Evolutionary conservation across 1,140 invertebrate species (phyloP), one percentile per base, ranked within the genome.

Genomic region (Holcopasites calliopsidis): DNA sequence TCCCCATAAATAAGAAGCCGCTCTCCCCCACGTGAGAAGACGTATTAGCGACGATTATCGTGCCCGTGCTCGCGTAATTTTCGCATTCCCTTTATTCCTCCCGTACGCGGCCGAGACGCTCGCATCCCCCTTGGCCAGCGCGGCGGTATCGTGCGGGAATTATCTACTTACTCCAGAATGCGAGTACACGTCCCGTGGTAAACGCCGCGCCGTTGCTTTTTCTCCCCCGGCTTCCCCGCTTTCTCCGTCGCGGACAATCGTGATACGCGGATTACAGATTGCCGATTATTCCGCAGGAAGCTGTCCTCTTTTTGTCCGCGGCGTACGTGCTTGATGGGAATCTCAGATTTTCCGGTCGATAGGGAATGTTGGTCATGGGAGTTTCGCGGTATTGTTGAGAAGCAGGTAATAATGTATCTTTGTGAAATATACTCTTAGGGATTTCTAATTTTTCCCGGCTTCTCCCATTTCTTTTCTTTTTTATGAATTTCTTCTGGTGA

Each of bases 81-180:
- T 78, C 77, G 74, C 83, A 80, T 79, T 76, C 74, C n/a, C n/a
- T n/a, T n/a, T n/a, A n/a, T n/a, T n/a, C n/a, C n/a, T n/a, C n/a
- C 74, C 58, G 83, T 71, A 74, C 80, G 80, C 83, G 74, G 62
- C 50, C 69, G 62, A 64, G 61, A 54, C 83, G 76, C 81, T 84
- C 78, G 66, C 82, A 62, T 77, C 71, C 60, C 28, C 54, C 52
- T 44, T 42, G 73, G 33, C 38, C 50, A 21, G 31, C 52, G 35
- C 40, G 28, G 44, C 47, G n/a, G n/a, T n/a, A 62, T 81, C 73
- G 62, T 73, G 49, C 72, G 60, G 52, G 66, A 86, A 86, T 86
- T 86, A 84, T 86, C 84, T 85, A 86, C 84, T 85, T 84, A 82
- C 73, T 76, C 66, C 76, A 84, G 81, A 86, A 85, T 83, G 78